Evolutionary conservation across 2,888 invertebrate genomes (phyloP).

Genomic region (Acanthosepion esculentum): DNA sequence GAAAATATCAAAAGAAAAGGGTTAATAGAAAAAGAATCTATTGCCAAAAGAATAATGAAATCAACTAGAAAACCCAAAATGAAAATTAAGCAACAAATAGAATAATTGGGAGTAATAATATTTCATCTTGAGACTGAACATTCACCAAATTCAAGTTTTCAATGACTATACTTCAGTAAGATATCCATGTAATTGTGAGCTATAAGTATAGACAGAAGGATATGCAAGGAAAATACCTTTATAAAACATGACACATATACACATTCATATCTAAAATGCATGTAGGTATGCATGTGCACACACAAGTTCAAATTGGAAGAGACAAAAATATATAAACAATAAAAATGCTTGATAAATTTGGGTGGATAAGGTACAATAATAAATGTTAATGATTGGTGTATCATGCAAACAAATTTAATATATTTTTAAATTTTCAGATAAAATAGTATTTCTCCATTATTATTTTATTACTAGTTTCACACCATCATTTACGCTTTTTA

Average conservation of each 20-base stretch:
- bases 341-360: neutral
- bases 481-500: too few species aligned
- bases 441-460: neutral
- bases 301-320: neutral
- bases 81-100: neutral
- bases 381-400: neutral
- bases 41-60: slow-evolving; percentile 10
- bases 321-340: neutral
- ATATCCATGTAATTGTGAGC: neutral
- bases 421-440: neutral
- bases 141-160: neutral
- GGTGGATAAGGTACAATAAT: neutral
- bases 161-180: neutral
- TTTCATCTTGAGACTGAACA: slow-evolving; percentile 36
- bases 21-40: neutral
- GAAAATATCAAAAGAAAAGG: neutral
- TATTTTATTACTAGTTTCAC: too few species aligned
- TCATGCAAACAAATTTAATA: neutral
- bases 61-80: neutral
- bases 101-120: neutral
- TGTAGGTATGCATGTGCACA: neutral
- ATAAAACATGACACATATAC: neutral
- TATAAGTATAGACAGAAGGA: neutral
- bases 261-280: neutral
- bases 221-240: neutral